A percentile compares a stretch with the other conserved stretches of the same genome.
Evolutionary conservation across 1,140 invertebrate genomes (phyloP).

Genomic region (Neoseiulus cucumeris): DNA sequence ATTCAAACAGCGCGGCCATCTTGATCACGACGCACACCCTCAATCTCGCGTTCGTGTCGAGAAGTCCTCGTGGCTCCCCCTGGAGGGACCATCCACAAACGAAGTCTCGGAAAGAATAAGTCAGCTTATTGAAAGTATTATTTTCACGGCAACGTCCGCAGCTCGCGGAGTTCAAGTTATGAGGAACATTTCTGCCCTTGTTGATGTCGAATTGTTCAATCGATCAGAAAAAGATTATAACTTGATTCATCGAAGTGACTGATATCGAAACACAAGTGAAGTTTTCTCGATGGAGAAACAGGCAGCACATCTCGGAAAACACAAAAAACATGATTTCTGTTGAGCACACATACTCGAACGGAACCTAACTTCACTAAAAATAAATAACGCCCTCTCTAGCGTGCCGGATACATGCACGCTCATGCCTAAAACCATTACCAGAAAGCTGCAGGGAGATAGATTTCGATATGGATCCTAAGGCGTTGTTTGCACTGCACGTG

Average conservation of each 20-base stretch:
- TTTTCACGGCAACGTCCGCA: too few species aligned
- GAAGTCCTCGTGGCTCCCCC: neutral
- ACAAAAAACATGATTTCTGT: neutral
- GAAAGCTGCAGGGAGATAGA: too few species aligned
- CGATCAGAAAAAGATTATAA: neutral
- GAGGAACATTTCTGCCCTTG: neutral
- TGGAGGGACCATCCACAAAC: neutral
- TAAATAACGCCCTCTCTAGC: too few species aligned
- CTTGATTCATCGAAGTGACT: neutral
- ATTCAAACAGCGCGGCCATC: too few species aligned
- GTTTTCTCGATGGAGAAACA: neutral
- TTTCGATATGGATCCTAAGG: too few species aligned
- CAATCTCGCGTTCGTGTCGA: neutral
- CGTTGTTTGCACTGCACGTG: too few species aligned
- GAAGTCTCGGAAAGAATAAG: neutral
- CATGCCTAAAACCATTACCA: too few species aligned
- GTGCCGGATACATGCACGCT: too few species aligned
- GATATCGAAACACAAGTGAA: neutral
- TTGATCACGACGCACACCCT: neutral
- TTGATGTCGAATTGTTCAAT: neutral
- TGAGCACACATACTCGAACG: too few species aligned
- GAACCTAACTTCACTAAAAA: too few species aligned
- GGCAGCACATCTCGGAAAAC: neutral
- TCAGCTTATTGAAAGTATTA: neutral
- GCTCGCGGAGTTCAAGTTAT: too few species aligned